A percentile compares a stretch with the other conserved stretches of the same genome.
These are phyloP conservation scores for Danio aesculapii DNA, from an alignment of 2,797 vertebrate species.

Conservation along the genomic window DNA sequence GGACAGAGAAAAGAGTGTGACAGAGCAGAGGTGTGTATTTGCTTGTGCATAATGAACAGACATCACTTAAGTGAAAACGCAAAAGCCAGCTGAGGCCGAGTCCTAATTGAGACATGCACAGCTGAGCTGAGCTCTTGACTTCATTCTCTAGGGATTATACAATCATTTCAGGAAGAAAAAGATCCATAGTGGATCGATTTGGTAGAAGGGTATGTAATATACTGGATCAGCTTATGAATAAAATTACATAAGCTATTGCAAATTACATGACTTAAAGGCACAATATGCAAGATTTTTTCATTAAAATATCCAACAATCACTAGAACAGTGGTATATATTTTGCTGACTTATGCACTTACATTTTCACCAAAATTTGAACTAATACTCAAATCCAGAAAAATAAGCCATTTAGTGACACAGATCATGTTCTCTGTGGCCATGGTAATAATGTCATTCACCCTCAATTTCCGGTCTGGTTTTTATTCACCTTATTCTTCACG, in stretches of 20 bases:
- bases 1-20: background rate
- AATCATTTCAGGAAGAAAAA: slow-evolving; percentile 13
- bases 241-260: too few species aligned
- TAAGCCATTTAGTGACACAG: too few species aligned
- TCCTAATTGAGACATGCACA: slow-evolving; percentile 44
- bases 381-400: too few species aligned
- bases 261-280: background rate
- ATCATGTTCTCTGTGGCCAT: too few species aligned
- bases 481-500: too few species aligned
- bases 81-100: slow-evolving; percentile 74
- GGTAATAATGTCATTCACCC: too few species aligned
- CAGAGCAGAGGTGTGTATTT: slow-evolving; percentile 54
- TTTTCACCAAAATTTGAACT: too few species aligned
- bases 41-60: slow-evolving; percentile 71
- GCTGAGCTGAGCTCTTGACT: slow-evolving; percentile 30
- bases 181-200: slow-evolving; percentile 23
- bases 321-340: too few species aligned
- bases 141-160: slow-evolving; percentile 18
- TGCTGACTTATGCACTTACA: too few species aligned
- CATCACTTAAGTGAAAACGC: slow-evolving; percentile 63
- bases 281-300: background rate
- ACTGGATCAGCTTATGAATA: background rate
- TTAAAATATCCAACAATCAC: too few species aligned
- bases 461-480: too few species aligned
- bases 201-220: background rate